Base-by-base conservation (phyloP, 2,113 vertebrate genomes). In the Salvelinus sp. region DNA sequence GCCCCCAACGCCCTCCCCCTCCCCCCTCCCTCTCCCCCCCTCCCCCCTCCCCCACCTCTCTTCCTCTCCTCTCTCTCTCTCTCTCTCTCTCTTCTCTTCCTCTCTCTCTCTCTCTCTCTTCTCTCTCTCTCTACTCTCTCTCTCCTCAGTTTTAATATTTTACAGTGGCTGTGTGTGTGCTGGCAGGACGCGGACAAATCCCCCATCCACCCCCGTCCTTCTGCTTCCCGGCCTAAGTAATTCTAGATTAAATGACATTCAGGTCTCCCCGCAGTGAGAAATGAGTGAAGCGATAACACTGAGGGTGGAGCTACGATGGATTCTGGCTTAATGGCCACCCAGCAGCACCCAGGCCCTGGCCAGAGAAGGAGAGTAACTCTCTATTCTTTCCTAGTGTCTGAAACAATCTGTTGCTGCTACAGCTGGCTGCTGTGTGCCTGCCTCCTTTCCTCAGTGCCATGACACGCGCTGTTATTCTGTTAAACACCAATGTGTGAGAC, bases 361-460 rank as follows among this genome's bases (percentile, higher is more conserved):
- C 28, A 23, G 13, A 30, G 60, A 48, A 48, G n/a, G 28, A 48
- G 69, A 54, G 22, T 33, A 20, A n/a, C n/a, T n/a, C 28, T 20
- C 66, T 70, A 16, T 77, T 48, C 27, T 70, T 75, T 44, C 33
- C n/a, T 60, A 7, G 72, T 48, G 6, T 71, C 3, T 44, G 69
- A 72, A 82, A 82, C 68, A 75, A 78, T 82, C 73, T 72, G 76
- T 79, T 82, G 76, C 73, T 76, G 44, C 22, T 70, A 20, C 13
- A 69, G 44, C 38, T 30, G n/a, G 30, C 4, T 4, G 23, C 9
- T 65, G 33, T 33, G 25, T 64, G 48, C 72, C 47, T 50, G 58
- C 75, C 16, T 69, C 77, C 67, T 13, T 14, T n/a, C n/a, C 70
- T 78, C 62, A 18, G 33, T 54, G 60, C 12, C 62, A 13, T 3